Conservation (phyloP, 2,113 vertebrate genomes). For the Garra rufa region DNA sequence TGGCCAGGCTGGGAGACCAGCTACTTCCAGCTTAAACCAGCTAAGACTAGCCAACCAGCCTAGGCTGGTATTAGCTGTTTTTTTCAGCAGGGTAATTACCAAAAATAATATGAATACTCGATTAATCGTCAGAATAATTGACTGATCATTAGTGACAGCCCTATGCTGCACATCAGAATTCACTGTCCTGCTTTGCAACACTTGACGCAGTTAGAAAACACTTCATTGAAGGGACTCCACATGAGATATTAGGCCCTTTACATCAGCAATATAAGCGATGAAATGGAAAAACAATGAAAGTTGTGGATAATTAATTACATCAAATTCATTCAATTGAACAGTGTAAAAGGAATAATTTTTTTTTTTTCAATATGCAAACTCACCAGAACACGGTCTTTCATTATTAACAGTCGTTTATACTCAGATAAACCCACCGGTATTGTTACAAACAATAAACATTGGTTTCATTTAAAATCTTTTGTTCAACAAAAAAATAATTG, state of each 20-base stretch:
- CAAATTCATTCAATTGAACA: not conserved
- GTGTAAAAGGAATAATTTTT: not conserved
- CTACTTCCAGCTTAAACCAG: too few relatives aligned
- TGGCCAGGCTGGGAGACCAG: too few relatives aligned
- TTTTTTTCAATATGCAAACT: not conserved
- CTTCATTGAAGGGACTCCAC: not conserved
- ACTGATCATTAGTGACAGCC: too few relatives aligned
- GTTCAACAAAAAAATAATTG: not conserved
- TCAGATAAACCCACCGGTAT: not conserved
- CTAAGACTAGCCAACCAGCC: too few relatives aligned
- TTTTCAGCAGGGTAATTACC: too few relatives aligned
- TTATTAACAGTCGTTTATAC: constrained; percentile 9
- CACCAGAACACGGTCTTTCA: not conserved
- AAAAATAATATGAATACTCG: too few relatives aligned
- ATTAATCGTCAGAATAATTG: too few relatives aligned
- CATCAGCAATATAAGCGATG: not conserved
- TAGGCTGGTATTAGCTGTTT: too few relatives aligned
- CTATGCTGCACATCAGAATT: not conserved
- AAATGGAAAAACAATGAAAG: not conserved
- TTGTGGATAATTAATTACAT: not conserved
- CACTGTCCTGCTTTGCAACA: not conserved
- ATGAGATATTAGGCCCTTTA: not conserved
- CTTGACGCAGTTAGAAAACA: constrained; percentile 10
- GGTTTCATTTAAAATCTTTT: not conserved
- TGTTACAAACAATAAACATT: not conserved